phyloP scores from a whole-genome alignment of 1,140 invertebrate species.

The Orchestia grillus region DNA sequence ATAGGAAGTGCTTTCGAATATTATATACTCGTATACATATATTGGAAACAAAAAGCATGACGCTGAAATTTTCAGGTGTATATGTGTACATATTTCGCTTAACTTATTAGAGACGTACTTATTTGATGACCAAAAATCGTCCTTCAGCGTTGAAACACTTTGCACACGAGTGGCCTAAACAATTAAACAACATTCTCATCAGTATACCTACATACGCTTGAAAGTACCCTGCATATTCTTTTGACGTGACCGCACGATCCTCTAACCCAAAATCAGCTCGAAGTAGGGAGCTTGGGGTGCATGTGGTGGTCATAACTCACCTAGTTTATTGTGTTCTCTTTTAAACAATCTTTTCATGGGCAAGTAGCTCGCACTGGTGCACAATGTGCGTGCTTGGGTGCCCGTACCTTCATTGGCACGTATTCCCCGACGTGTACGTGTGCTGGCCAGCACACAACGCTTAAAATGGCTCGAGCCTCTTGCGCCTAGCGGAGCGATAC shows the following conservation, averaged over 20 bases:
- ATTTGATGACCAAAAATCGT: background rate
- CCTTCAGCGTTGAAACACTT: background rate
- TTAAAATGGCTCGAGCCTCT: constrained; percentile 17
- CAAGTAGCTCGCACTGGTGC: constrained; percentile 13
- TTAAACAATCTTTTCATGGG: constrained; percentile 26
- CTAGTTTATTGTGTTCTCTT: background rate
- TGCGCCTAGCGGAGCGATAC: background rate
- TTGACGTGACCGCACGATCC: background rate
- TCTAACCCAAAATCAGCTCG: background rate
- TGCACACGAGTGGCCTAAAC: background rate
- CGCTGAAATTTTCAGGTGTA: background rate
- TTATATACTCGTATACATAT: too few relatives aligned
- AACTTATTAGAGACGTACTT: background rate
- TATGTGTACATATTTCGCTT: background rate
- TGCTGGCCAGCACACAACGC: background rate
- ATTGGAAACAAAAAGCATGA: background rate
- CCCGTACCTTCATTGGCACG: background rate
- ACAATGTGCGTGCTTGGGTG: background rate
- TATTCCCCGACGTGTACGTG: background rate
- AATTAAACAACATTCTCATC: background rate
- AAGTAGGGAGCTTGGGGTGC: background rate
- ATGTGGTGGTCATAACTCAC: background rate
- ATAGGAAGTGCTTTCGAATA: background rate
- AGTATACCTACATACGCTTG: background rate
- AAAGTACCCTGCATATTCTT: background rate